Evolutionary conservation across 2,888 invertebrate genomes (phyloP).

Genomic region (Octonoba sinensis): DNA sequence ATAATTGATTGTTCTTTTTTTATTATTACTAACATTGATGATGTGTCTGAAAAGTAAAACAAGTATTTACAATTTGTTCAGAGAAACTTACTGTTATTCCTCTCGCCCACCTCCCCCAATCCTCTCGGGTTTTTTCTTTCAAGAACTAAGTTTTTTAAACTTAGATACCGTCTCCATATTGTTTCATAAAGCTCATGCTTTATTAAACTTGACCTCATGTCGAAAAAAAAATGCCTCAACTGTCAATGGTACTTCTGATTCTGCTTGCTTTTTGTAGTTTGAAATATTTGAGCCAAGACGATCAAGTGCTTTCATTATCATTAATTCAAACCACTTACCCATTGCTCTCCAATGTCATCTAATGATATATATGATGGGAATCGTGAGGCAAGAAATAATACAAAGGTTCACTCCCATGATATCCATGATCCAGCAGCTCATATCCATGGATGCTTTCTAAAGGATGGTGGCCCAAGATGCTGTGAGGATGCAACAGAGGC

Average conservation of each 20-base stretch:
- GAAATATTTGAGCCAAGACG: background rate
- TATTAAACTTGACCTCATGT: no score
- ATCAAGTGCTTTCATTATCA: background rate
- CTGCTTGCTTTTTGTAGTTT: no score
- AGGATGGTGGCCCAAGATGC: background rate
- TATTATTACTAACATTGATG: background rate
- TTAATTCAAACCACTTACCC: background rate
- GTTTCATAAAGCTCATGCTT: no score
- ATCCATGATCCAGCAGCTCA: constrained; percentile 5
- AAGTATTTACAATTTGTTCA: no score
- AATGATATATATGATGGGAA: background rate
- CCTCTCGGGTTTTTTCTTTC: no score
- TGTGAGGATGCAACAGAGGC: constrained; percentile 18
- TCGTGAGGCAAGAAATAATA: background rate
- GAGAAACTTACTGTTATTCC: no score
- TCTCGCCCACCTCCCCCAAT: no score
- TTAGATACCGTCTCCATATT: no score
- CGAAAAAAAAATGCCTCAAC: no score
- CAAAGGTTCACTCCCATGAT: constrained; percentile 4
- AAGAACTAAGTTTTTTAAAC: no score
- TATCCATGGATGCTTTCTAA: background rate
- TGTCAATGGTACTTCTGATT: no score
- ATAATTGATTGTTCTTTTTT: background rate
- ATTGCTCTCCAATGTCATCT: background rate
- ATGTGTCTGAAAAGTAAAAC: no score